Evolutionary conservation across 2,797 vertebrate species (phyloP).

Genomic region (Choloepus didactylus): DNA sequence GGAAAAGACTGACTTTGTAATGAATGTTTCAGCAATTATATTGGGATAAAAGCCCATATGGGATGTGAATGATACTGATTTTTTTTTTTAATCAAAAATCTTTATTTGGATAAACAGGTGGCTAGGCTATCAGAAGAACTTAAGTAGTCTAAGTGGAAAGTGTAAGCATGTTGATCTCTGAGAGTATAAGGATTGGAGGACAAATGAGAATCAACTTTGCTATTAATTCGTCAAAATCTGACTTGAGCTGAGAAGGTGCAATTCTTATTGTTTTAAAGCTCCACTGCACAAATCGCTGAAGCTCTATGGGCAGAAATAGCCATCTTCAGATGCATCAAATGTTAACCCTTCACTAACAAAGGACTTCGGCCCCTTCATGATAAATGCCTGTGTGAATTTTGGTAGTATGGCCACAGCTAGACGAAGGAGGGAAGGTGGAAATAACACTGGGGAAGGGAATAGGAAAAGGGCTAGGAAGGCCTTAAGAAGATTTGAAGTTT

Average conservation of each 20-base stretch:
- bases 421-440: background rate
- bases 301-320: fast-evolving
- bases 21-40: background rate
- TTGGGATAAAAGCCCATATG: background rate
- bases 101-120: constrained; percentile 51
- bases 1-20: constrained; percentile 11
- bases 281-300: background rate
- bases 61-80: background rate
- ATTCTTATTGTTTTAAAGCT: background rate
- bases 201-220: background rate
- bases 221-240: constrained; percentile 48
- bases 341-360: background rate
- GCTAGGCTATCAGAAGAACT: constrained; percentile 30
- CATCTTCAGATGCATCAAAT: background rate
- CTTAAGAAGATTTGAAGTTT: background rate
- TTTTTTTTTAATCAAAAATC: background rate
- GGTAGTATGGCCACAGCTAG: background rate
- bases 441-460: background rate
- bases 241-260: background rate
- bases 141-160: background rate
- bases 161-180: background rate
- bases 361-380: background rate
- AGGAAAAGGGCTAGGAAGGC: background rate
- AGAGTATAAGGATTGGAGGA: constrained; percentile 52
- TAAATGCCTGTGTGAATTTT: background rate